Percentiles rank a stretch among this genome's conserved stretches.
These are phyloP conservation scores for Drosophila gaucha DNA, from an alignment of 2,888 invertebrate species.

Conservation along the genomic window DNA sequence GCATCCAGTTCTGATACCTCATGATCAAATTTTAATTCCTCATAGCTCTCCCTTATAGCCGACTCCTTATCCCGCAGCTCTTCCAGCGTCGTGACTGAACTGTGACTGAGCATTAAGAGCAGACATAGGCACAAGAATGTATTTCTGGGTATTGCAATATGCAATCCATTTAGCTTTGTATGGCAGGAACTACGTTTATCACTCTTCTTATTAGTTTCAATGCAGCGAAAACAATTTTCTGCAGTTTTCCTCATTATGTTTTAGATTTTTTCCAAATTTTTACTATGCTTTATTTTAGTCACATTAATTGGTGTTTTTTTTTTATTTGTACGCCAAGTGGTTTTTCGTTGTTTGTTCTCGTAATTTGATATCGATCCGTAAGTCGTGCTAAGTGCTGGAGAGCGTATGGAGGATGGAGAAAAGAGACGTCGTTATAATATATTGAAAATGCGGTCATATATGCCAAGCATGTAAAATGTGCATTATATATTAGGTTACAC, in stretches of 20 bases:
- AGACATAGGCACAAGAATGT: constrained; percentile 36
- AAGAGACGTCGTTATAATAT: constrained; percentile 30
- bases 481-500: constrained; percentile 33
- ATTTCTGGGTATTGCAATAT: no score
- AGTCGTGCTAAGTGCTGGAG: constrained; percentile 39
- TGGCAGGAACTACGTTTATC: constrained; percentile 36
- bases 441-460: constrained; percentile 55
- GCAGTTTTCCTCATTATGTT: constrained; percentile 28
- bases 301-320: constrained; percentile 38
- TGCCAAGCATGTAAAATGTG: constrained; percentile 20
- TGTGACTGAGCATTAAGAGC: constrained; percentile 30
- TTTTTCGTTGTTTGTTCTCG: constrained; percentile 30
- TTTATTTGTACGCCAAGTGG: constrained; percentile 4
- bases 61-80: constrained; percentile 67
- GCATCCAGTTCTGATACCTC: constrained; percentile 83
- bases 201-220: constrained; percentile 3
- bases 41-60: constrained; percentile 62
- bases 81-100: constrained; percentile 40
- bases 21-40: constrained; percentile 83
- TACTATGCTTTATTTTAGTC: constrained; percentile 34
- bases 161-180: constrained; percentile 8
- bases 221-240: constrained; percentile 16
- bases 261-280: constrained; percentile 20
- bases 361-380: constrained; percentile 57
- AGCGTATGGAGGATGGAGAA: constrained; percentile 21